A percentile compares a stretch with the other conserved stretches of the same genome.
phyloP scores from a whole-genome alignment of 2,888 invertebrate species.

The Parasteatoda lunata region DNA sequence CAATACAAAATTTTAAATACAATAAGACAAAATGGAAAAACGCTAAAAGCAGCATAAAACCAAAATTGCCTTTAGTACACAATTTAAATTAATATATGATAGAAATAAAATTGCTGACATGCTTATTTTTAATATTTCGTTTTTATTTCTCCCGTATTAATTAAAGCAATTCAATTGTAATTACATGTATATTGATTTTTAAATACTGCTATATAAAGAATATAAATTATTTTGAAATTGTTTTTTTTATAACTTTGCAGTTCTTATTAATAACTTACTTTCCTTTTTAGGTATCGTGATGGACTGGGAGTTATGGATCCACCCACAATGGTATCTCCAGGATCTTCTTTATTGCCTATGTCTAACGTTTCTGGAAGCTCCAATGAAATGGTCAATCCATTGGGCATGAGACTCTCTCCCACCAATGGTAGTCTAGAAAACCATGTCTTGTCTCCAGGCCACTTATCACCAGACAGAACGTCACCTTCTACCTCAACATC shows the following conservation, averaged over 20 bases:
- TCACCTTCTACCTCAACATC: conserved; percentile 47
- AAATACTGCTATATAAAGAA: no score
- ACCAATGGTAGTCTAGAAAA: conserved; percentile 41
- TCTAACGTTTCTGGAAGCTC: conserved; percentile 45
- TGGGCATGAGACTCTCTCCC: conserved; percentile 42
- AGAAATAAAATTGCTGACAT: no score
- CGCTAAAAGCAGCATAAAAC: no score
- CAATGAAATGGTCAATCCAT: conserved; percentile 22
- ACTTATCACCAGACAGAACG: conserved; percentile 30
- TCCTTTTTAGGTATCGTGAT: conserved; percentile 63
- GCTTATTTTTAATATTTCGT: no score
- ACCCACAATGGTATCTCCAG: conserved; percentile 63
- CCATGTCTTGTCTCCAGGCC: conserved; percentile 33
- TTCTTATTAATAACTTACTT: neutral
- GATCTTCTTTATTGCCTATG: conserved; percentile 37
- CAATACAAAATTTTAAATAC: no score
- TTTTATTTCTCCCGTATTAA: no score
- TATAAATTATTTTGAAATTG: neutral
- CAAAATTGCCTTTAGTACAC: no score
- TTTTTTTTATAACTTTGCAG: neutral
- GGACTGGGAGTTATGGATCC: conserved; percentile 66
- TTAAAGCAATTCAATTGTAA: no score
- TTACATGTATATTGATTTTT: no score
- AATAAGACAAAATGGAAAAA: no score
- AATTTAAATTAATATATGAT: no score